Evolutionary conservation across 2,797 vertebrate species (phyloP), one percentile per base, ranked within the genome.

Genomic region (Huso huso): DNA sequence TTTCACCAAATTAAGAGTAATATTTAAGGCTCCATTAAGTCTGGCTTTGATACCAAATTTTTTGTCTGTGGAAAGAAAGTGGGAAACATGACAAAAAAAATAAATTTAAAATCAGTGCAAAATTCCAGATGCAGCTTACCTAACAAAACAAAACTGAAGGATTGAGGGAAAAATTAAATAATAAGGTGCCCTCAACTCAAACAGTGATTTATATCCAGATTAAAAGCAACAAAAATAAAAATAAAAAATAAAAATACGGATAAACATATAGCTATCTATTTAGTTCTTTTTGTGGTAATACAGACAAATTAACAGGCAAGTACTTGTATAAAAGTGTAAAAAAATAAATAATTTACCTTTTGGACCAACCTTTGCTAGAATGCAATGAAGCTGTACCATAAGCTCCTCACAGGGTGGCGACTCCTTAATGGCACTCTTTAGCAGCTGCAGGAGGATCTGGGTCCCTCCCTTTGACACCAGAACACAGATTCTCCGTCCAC

Each of bases 31-130:
- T 66, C 97, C 95, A 48, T 85, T 97, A 79, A 98, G 83, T 81
- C 96, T 93, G 1, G 94, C 94, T 81, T 96, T 98, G 80, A 96
- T 79, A 62, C 94, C 94, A 88, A 99, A 96, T 79, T 97, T 99
- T 79, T 91, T 95, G 85, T 99, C 97, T 99, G 78, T 75, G 79
- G 62, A 80, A 73, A 79, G 10, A 73, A 64, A 76, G 48, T 61
- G 55, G 64, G 49, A 74, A 37, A 37, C 23, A 37, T 2, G 23
- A 37, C 23, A 37, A 37, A 37, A 37, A 4, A 37, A 37, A 37
- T 1, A 37, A 37, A 37, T 18, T 3, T 3, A 37, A 37, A 37
- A 37, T 37, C 23, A 37, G 23, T 37, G 23, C 23, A 37, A 3
- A 3, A 37, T 37, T 37, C 23, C 23, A 37, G 23, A 37, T 37